Percentiles rank a stretch among this genome's conserved stretches.
Conservation (phyloP, 2,113 vertebrate species). For the Centropus unirufus region DNA sequence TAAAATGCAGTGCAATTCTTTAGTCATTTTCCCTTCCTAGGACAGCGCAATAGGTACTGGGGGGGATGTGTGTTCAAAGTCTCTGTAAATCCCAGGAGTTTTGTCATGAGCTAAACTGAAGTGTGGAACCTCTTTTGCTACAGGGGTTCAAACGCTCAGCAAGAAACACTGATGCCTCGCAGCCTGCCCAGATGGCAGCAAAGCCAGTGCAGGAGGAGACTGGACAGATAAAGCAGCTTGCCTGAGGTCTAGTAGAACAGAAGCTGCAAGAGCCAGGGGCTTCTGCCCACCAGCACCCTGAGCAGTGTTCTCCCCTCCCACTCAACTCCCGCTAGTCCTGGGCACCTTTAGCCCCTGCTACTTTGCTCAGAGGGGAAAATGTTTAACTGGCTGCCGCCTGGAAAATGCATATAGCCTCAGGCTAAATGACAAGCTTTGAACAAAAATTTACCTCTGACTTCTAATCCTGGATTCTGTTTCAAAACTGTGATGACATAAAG, state of each 20-base stretch:
- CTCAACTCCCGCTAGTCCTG: no score
- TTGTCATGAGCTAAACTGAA: no score
- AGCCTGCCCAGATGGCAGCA: neutral
- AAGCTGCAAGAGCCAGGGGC: neutral
- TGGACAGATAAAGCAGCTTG: fast-evolving
- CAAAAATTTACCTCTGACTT: neutral
- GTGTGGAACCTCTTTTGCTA: neutral
- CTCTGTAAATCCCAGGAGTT: neutral
- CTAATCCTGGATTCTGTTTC: neutral
- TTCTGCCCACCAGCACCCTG: neutral
- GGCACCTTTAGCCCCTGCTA: neutral
- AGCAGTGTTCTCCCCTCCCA: no score
- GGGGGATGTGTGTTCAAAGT: neutral
- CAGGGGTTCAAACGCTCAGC: fast-evolving
- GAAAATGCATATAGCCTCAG: neutral
- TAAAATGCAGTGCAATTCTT: fast-evolving
- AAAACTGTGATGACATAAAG: neutral
- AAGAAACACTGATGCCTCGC: fast-evolving
- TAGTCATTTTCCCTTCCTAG: neutral
- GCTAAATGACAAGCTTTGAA: neutral
- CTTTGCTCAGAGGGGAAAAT: neutral
- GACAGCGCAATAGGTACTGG: neutral
- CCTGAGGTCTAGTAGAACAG: neutral
- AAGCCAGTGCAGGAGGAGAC: neutral
- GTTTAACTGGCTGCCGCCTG: neutral